Evolutionary conservation across 1,140 invertebrate species (phyloP), one percentile per base, ranked within the genome.

Genomic region (Colletes latitarsis): DNA sequence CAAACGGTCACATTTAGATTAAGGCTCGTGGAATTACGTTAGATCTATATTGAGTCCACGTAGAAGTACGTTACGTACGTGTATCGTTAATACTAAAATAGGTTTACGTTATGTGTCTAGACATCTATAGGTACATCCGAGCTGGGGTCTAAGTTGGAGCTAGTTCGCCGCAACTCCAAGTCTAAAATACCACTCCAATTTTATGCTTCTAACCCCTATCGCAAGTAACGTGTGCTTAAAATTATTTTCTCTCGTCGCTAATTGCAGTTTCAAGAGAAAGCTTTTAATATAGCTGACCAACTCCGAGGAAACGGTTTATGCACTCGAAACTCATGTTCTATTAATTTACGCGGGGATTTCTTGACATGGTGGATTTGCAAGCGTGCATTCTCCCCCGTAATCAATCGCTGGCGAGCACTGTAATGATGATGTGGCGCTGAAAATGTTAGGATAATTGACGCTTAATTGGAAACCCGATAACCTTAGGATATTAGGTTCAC

Each of bases 381-480:
- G 21, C 12, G 67, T 41, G 4, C 69, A 78, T 78, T 64, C 30
- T 55, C 62, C 58, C 46, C 19, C 58, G 77, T 78, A 73, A 78
- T 73, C 77, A 78, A 78, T 72, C 58, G 77, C 49, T 73, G 69
- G 63, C 64, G 77, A 73, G 77, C 58, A 8, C 55, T 2, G 58
- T 78, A 78, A 78, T 78, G 77, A 73, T 60, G 77, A 60, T 72
- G 76, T 78, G 53, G 30, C 30, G 12, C 6, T 39, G 76, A 72
- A 72, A 78, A 72, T 71, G 46, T 63, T 78, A 17, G 68, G 46
- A 78, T 78, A 78, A 78, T 73, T 64, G 60, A 14, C 69, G 77
- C 60, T 78, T 72, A 78, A 78, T 78, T 78, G 77, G 77, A 72
- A 78, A 78, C 77, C 53, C 58, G 69, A 78, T 73, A 72, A 78